phyloP scores from a whole-genome alignment of 53 echinoderm and acorn worm genomes.

The Hippasteria phrygiana region DNA sequence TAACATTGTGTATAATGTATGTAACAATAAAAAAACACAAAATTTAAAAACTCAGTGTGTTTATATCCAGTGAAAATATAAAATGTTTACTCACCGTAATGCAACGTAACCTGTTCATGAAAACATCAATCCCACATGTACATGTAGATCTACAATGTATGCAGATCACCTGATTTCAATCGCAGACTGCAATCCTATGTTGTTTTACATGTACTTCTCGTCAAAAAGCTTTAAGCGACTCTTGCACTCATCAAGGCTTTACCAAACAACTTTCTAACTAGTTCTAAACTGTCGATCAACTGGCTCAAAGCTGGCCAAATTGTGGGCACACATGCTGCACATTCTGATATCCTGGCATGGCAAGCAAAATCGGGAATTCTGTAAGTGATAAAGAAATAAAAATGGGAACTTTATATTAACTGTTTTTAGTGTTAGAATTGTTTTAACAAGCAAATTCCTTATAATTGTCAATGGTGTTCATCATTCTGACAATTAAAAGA shows the following conservation, averaged over 20 bases:
- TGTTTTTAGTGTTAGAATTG: too few relatives aligned
- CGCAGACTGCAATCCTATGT: neutral
- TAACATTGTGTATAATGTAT: too few relatives aligned
- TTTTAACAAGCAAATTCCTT: too few relatives aligned
- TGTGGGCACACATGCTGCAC: neutral
- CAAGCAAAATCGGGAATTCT: neutral
- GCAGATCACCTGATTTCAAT: neutral
- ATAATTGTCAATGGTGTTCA: too few relatives aligned
- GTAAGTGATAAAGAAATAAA: neutral
- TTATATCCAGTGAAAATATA: too few relatives aligned
- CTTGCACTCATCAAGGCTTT: too few relatives aligned
- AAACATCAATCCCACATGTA: neutral
- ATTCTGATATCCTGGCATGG: slow-evolving; percentile 24
- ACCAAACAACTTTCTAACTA: neutral
- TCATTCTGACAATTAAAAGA: too few relatives aligned
- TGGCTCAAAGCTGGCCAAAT: neutral
- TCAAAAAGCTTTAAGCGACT: too few relatives aligned
- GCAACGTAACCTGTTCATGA: slow-evolving; percentile 4
- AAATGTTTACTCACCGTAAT: slow-evolving; percentile 25
- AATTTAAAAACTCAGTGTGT: too few relatives aligned
- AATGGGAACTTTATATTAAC: neutral
- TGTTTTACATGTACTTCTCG: too few relatives aligned
- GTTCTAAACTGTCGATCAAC: neutral
- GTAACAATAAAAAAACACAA: too few relatives aligned
- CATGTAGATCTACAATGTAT: neutral